Conservation (phyloP, 2,888 invertebrate genomes). For the Napeogenes inachia region DNA sequence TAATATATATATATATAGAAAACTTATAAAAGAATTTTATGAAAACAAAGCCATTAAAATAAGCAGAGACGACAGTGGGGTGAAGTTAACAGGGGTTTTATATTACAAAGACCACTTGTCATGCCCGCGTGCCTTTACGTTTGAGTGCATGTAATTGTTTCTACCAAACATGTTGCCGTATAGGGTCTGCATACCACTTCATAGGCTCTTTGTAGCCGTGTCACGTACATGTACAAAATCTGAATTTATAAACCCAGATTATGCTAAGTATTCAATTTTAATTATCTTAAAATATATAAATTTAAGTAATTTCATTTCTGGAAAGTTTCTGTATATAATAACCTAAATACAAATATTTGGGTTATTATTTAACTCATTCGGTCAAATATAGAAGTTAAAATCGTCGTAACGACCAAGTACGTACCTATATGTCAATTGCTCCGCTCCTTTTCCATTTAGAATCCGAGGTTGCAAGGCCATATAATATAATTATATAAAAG, state of each 20-base stretch:
- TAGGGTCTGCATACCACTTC: not conserved
- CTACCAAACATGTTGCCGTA: slow-evolving; percentile 3
- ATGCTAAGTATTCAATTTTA: not conserved
- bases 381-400: too few relatives aligned
- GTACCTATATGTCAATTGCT: too few relatives aligned
- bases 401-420: too few relatives aligned
- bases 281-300: too few relatives aligned
- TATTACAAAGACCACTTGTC: slow-evolving; percentile 27
- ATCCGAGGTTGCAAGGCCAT: too few relatives aligned
- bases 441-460: too few relatives aligned
- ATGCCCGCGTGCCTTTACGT: slow-evolving; percentile 30
- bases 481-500: too few relatives aligned
- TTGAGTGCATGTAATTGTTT: slow-evolving; percentile 26
- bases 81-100: slow-evolving; percentile 14
- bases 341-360: too few relatives aligned
- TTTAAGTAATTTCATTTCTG: too few relatives aligned
- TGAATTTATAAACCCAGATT: slow-evolving; percentile 15
- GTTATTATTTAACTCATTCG: too few relatives aligned
- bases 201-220: slow-evolving; percentile 28
- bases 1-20: too few relatives aligned
- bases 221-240: slow-evolving; percentile 19
- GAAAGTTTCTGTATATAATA: too few relatives aligned
- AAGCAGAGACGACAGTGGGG: slow-evolving; percentile 2
- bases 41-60: slow-evolving; percentile 1
- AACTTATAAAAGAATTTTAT: not conserved